These are phyloP conservation scores for Phortica okadai DNA, from an alignment of 2,888 invertebrate genomes.

Conservation along the genomic window DNA sequence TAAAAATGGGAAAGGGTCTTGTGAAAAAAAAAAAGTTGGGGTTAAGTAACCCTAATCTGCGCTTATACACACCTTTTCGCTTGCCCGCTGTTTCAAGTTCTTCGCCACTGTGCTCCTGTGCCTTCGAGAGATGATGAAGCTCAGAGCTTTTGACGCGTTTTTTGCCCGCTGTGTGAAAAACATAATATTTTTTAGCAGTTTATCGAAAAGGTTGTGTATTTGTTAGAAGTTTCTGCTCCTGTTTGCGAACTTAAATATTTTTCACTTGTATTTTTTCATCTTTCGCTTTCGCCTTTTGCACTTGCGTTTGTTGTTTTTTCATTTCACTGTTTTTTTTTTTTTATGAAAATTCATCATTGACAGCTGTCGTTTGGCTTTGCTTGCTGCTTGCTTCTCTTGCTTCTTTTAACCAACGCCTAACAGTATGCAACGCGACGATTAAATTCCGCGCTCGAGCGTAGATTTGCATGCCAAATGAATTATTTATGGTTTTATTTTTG, in stretches of 20 bases:
- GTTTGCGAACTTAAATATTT: background rate
- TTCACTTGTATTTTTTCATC: slow-evolving; percentile 29
- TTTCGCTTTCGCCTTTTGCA: slow-evolving; percentile 42
- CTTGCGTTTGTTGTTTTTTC: slow-evolving; percentile 59
- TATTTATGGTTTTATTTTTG: slow-evolving; percentile 60
- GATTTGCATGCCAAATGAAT: slow-evolving; percentile 71
- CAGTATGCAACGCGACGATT: slow-evolving; percentile 57
- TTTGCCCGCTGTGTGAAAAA: slow-evolving; percentile 60
- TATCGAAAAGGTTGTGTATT: background rate
- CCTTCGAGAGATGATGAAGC: slow-evolving; percentile 74
- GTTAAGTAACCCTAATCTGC: slow-evolving; percentile 38
- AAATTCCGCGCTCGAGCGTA: slow-evolving; percentile 48
- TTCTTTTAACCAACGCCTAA: background rate
- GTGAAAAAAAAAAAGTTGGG: background rate
- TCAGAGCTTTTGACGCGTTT: slow-evolving; percentile 75
- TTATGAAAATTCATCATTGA: slow-evolving; percentile 37
- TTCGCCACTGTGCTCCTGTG: slow-evolving; percentile 72
- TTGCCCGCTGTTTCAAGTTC: slow-evolving; percentile 76
- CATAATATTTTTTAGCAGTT: background rate
- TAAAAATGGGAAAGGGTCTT: background rate
- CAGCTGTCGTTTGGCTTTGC: slow-evolving; percentile 27
- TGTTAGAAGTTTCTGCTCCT: slow-evolving; percentile 43
- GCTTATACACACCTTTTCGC: slow-evolving; percentile 73
- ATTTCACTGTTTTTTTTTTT: slow-evolving; percentile 45
- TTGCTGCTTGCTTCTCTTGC: slow-evolving; percentile 30